Evolutionary conservation across 2,797 vertebrate genomes (phyloP), one percentile per base, ranked within the genome.

Genomic region (Scarus forsteni): DNA sequence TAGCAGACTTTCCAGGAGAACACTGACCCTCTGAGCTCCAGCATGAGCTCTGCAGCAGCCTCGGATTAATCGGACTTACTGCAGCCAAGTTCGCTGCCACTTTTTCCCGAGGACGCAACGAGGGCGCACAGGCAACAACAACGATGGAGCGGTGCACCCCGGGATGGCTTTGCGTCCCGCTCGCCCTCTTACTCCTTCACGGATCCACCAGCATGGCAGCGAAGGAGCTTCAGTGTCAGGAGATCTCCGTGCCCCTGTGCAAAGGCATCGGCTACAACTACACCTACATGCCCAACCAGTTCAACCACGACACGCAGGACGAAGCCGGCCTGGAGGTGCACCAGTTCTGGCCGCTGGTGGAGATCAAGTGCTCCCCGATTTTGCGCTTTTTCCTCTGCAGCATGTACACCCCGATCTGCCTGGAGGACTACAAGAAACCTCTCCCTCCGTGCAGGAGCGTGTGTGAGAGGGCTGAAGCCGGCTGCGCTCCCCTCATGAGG

Each of bases 251-350:
- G 79, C 97, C 97, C 0, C 91, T 98, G 77, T 98, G 97, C 89
- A 96, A 94, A 61, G 96, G 96, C n/a, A 95, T 98, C 82, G 97
- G 97, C 89, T 98, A 98, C 92, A 98, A 98, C 85, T 88, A 95
- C 93, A 98, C 97, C 38, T 95, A 96, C 90, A 98, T 98, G 96
- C 97, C 97, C 87, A 98, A 98, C 93, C 95, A 96, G 93, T 97
- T 98, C 93, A 97, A 97, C 93, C 97, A 98, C 93, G 96, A 97
- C 93, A 96, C 97, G 60, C 97, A 98, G 92, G 97, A 98, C 87
- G 97, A 98, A 71, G 97, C 96, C 7, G 97, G 97, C 36, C 93
- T 98, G 89, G 97, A 98, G 87, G 97, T 96, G 88, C 97, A 97
- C 89, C 97, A 98, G 93, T 98, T 98, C 89, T 97, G 96, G 97